Evolutionary conservation across 2,888 invertebrate genomes (phyloP).

Genomic region (Sminthurides aquaticus): DNA sequence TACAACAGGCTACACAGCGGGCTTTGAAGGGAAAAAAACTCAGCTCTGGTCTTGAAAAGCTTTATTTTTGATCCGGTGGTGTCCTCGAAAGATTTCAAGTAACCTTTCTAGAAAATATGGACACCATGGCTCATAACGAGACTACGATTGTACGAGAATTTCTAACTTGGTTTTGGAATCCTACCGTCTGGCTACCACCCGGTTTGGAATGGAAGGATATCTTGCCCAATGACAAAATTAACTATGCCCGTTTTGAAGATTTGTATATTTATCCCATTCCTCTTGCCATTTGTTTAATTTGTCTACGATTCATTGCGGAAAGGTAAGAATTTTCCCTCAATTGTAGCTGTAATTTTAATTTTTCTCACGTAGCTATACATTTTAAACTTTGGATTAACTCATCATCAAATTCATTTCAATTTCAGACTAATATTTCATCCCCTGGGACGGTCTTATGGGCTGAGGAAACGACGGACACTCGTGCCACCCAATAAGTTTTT

Average conservation of each 20-base stretch:
- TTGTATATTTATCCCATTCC: slow-evolving; percentile 27
- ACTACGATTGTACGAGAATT: neutral
- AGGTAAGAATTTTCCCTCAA: slow-evolving; percentile 11
- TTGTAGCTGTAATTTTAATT: neutral
- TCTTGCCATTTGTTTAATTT: slow-evolving; percentile 21
- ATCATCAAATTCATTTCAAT: too few species aligned
- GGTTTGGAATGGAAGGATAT: slow-evolving; percentile 25
- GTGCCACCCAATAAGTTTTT: slow-evolving; percentile 22
- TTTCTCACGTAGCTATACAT: too few species aligned
- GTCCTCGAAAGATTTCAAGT: too few species aligned
- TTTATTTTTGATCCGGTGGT: too few species aligned
- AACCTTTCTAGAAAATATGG: too few species aligned
- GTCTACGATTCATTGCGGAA: slow-evolving; percentile 19
- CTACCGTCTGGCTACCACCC: slow-evolving; percentile 23
- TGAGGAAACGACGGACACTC: slow-evolving; percentile 14
- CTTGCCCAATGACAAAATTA: slow-evolving; percentile 20
- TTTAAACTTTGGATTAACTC: too few species aligned
- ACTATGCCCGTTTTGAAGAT: slow-evolving; percentile 25
- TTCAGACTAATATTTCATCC: slow-evolving; percentile 16
- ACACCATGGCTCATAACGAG: too few species aligned
- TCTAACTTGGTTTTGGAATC: slow-evolving; percentile 24
- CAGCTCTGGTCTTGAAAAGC: too few species aligned
- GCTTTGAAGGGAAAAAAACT: too few species aligned
- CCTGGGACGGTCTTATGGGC: slow-evolving; percentile 9
- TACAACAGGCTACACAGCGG: too few species aligned